These are phyloP conservation scores for Heliconius hermathena DNA, from an alignment of 1,140 invertebrate species.

Conservation along the genomic window DNA sequence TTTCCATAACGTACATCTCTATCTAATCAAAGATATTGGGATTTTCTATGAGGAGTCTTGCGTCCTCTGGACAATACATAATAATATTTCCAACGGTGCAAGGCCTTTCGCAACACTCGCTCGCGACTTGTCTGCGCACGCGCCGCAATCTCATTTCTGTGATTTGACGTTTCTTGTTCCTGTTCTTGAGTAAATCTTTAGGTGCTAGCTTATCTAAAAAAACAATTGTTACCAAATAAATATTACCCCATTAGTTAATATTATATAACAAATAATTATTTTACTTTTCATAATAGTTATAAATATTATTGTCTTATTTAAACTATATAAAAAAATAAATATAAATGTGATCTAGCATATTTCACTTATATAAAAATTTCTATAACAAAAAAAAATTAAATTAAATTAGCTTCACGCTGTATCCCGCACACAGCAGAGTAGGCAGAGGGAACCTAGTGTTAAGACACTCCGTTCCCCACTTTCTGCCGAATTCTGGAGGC, in stretches of 20 bases:
- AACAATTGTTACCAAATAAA: not conserved
- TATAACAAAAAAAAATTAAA: too few relatives aligned
- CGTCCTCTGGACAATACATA: constrained; percentile 65
- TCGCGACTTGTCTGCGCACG: constrained; percentile 63
- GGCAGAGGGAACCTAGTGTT: too few relatives aligned
- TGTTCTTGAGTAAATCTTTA: constrained; percentile 48
- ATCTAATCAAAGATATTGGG: constrained; percentile 61
- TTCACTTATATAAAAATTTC: too few relatives aligned
- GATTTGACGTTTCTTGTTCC: constrained; percentile 39
- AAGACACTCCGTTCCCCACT: too few relatives aligned
- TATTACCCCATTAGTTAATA: not conserved
- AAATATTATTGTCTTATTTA: not conserved
- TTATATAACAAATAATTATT: not conserved
- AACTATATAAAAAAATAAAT: not conserved
- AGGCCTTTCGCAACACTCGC: constrained; percentile 61
- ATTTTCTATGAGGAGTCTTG: constrained; percentile 58
- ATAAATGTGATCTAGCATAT: not conserved
- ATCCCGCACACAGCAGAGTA: too few relatives aligned
- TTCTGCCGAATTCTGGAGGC: too few relatives aligned
- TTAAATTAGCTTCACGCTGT: too few relatives aligned
- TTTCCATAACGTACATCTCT: not conserved
- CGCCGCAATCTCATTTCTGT: constrained; percentile 53
- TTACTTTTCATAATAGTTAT: not conserved
- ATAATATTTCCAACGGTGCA: constrained; percentile 67
- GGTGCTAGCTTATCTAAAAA: constrained; percentile 65